Evolutionary conservation across 2,797 vertebrate genomes (phyloP).

Genomic region (Limnodromus scolopaceus): DNA sequence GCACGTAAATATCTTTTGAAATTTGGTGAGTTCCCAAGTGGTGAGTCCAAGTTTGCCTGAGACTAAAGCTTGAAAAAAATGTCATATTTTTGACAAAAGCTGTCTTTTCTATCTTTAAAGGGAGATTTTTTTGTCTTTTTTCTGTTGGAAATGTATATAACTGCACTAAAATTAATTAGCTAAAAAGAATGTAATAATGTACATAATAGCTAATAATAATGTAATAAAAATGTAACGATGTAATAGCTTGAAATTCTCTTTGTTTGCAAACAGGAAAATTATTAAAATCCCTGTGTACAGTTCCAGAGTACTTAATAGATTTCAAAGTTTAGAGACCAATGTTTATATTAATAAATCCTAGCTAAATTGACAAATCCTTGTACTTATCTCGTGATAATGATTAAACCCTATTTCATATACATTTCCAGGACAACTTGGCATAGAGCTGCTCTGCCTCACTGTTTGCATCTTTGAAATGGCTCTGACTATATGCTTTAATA

Average conservation of each 20-base stretch:
- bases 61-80: background rate
- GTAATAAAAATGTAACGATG: background rate
- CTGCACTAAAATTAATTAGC: background rate
- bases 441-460: background rate
- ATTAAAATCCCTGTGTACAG: background rate
- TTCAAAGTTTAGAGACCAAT: background rate
- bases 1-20: background rate
- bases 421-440: background rate
- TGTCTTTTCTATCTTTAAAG: background rate
- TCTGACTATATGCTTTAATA: background rate
- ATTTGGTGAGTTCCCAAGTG: background rate
- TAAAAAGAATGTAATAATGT: background rate
- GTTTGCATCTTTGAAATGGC: background rate
- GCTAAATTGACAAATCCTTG: background rate
- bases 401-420: background rate
- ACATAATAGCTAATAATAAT: too few species aligned
- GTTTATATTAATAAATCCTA: background rate
- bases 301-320: background rate
- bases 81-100: background rate
- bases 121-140: rapidly evolving
- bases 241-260: background rate
- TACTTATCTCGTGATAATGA: background rate
- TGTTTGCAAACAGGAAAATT: background rate
- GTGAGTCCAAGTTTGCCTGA: background rate
- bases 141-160: background rate